Evolutionary conservation across 2,797 vertebrate species (phyloP).

Genomic region (Smutsia temminckii): DNA sequence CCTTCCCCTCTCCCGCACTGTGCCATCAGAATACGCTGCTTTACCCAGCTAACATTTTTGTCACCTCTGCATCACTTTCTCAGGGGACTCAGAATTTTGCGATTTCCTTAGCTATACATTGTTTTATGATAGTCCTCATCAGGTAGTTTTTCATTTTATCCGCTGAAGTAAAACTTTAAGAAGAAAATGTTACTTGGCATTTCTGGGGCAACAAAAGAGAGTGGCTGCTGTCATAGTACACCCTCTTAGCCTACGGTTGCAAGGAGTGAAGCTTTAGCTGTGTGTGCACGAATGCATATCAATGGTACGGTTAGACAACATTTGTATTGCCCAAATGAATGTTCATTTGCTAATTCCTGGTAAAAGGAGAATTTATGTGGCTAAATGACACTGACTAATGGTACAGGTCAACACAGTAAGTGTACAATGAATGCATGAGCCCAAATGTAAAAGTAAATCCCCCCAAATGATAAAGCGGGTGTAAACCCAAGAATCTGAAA

Average conservation of each 20-base stretch:
- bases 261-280: background rate
- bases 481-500: slow-evolving; percentile 10
- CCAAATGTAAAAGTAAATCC: background rate
- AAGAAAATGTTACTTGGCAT: background rate
- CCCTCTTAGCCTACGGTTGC: background rate
- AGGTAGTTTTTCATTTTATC: background rate
- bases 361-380: background rate
- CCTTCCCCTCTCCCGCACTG: background rate
- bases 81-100: background rate
- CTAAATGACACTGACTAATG: background rate
- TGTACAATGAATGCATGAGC: background rate
- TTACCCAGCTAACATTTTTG: slow-evolving; percentile 19
- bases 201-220: slow-evolving; percentile 24
- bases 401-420: background rate
- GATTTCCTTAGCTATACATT: background rate
- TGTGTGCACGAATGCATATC: background rate
- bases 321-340: background rate
- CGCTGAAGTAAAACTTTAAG: background rate
- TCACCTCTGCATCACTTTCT: background rate
- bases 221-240: background rate
- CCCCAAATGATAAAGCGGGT: background rate
- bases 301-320: background rate
- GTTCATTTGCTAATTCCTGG: slow-evolving; percentile 4
- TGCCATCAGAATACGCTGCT: background rate
- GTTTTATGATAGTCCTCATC: slow-evolving; percentile 15